Base-by-base conservation (phyloP, 2,797 vertebrate genomes). In the Chiloscyllium punctatum region DNA sequence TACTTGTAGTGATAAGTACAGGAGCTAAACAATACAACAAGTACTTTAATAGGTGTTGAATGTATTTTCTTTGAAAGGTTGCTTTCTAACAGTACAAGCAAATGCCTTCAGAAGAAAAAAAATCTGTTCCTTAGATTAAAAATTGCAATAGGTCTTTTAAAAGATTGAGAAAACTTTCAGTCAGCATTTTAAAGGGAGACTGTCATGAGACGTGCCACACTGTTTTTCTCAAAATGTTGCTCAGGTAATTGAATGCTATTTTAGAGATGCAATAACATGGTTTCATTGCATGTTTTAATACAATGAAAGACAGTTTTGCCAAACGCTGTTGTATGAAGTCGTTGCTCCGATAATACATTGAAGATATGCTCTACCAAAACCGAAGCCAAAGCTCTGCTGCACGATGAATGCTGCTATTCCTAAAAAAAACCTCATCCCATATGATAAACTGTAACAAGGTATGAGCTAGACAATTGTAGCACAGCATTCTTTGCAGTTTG, bases 91-190 rank as follows among this genome's bases (percentile, higher is more conserved):
- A 96, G 96, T 96, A 96, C 96, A 96, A 96, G 96, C 96, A 91
- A 96, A 96, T 95, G 96, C 96, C 96, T 97, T 96, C 27, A 72
- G 30, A 74, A 97, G 91, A 96, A 97, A 98, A 98, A 97, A 97
- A 98, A 98, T 97, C 98, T 97, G 71, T 74, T 48, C 97, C 97
- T 98, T 96, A 97, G 97, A 98, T 98, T 97, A 98, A 98, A 98
- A 98, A 97, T 97, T 97, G 97, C 97, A 98, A 97, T 97, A 97
- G 97, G 96, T 96, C 96, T 97, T 97, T 97, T 97, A 96, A 96
- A 98, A 98, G 98, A 97, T 96, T 97, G 96, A 97, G 96, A 96
- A 97, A 97, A 96, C 96, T 96, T 96, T 97, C 97, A 96, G 97
- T 97, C 97, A 51, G 72, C 96, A 92, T 96, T 96, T 96, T 88